Evolutionary conservation across 1,140 invertebrate genomes (phyloP).

Genomic region (Proales similis): DNA sequence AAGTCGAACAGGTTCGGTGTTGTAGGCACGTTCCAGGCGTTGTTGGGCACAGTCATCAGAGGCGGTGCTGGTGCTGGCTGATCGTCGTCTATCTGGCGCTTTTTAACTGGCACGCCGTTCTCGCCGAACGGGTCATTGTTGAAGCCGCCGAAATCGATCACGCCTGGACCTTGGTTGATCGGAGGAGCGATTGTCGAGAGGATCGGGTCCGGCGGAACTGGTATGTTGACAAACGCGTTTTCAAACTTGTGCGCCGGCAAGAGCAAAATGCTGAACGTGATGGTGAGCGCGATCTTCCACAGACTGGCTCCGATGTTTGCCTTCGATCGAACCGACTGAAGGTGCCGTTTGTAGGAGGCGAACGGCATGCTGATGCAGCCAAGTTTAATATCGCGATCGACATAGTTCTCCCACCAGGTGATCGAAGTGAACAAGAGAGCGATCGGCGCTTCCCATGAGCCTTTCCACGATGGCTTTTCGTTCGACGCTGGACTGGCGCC

Average conservation of each 20-base stretch:
- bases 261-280: constrained; percentile 40
- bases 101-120: not conserved
- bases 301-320: constrained; percentile 44
- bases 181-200: not conserved
- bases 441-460: constrained; percentile 39
- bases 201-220: not conserved
- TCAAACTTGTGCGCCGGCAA: constrained; percentile 37
- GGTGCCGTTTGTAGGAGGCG: constrained; percentile 41
- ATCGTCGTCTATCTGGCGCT: not conserved
- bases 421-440: constrained; percentile 46
- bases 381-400: constrained; percentile 44
- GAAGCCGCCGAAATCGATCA: constrained; percentile 29
- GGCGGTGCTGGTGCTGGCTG: too few species aligned
- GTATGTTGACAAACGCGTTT: constrained; percentile 36
- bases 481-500: constrained; percentile 4
- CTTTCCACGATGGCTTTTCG: constrained; percentile 35
- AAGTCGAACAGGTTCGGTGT: constrained; percentile 34
- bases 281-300: constrained; percentile 47
- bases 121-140: not conserved
- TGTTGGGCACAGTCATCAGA: constrained; percentile 18
- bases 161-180: not conserved
- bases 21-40: constrained; percentile 26
- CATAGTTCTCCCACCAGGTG: constrained; percentile 51
- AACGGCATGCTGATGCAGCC: constrained; percentile 42
- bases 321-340: constrained; percentile 44